phyloP scores from a whole-genome alignment of 2,113 vertebrate species.

The Atractosteus spatula region DNA sequence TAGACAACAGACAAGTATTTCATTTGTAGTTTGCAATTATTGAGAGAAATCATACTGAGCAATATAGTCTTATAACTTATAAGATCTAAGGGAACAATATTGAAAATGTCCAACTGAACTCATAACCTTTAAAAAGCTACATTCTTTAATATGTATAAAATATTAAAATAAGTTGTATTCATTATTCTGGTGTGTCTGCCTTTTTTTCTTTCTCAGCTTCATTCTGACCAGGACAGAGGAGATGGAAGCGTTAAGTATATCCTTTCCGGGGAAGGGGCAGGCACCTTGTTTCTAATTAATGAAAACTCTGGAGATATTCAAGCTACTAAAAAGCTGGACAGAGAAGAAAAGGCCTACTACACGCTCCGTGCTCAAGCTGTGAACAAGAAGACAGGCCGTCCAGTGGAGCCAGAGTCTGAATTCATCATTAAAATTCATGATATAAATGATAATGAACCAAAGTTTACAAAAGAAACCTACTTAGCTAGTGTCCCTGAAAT shows the following conservation, averaged over 20 bases:
- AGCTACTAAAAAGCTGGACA: slow-evolving; percentile 91
- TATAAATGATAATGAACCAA: slow-evolving; percentile 96
- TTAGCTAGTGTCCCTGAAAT: slow-evolving; percentile 90
- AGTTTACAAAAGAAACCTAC: slow-evolving; percentile 85
- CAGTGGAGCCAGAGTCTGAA: slow-evolving; percentile 92
- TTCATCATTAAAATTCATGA: slow-evolving; percentile 98
- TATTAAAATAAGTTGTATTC: too few relatives aligned
- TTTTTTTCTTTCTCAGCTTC: slow-evolving; percentile 69
- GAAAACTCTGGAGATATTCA: slow-evolving; percentile 97
- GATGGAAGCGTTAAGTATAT: slow-evolving; percentile 92
- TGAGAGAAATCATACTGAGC: too few relatives aligned
- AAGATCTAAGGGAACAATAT: too few relatives aligned
- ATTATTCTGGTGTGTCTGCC: background rate
- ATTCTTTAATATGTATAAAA: too few relatives aligned
- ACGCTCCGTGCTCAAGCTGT: slow-evolving; percentile 88
- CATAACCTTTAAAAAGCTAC: too few relatives aligned
- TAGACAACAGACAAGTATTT: too few relatives aligned
- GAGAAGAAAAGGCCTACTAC: slow-evolving; percentile 91
- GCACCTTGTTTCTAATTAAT: slow-evolving; percentile 88
- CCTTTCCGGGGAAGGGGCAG: slow-evolving; percentile 91
- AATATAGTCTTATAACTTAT: too few relatives aligned
- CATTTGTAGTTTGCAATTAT: too few relatives aligned
- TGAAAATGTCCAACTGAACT: too few relatives aligned
- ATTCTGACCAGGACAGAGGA: slow-evolving; percentile 94
- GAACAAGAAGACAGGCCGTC: slow-evolving; percentile 80